Base-by-base conservation (phyloP, 2,113 vertebrate species). In the Anhinga anhinga region DNA sequence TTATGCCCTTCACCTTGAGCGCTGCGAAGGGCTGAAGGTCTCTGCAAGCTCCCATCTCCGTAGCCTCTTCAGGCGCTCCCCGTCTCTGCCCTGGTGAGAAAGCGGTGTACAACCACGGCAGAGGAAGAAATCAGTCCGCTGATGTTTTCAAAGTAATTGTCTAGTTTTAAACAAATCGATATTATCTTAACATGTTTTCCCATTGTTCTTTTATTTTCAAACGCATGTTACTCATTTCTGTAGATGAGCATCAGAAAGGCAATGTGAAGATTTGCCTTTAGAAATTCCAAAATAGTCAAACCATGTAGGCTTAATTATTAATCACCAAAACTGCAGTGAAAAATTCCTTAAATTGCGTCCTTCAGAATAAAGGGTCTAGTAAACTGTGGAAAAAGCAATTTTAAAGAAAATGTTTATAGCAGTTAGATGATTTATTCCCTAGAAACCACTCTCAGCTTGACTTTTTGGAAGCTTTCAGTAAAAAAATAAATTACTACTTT, bases 351-450 rank as follows among this genome's bases (percentile, higher is more conserved):
- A 91, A 72, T 56, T 40, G 70, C 82, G 88, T 52, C 70, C 87
- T 76, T 56, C 40, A 30, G 76, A 93, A 87, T 44, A 65, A 79
- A 62, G 82, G 56, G 47, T 50, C 40, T 45, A 52, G 83, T 81
- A 91, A 91, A 61, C 27, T 85, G 94, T 49, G 69, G 52, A 13
- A 92, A 88, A 93, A 56, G 84, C 89, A 84, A 79, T 91, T 74
- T 91, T 59, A 85, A 77, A 80, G 91, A 22, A 88, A 95, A 85
- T 72, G 76, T 89, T 95, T 94, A 69, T 63, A 69, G 56, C 61
- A 79, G 66, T 16, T 80, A 85, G 45, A 72, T 84, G 87, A 90
- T 87, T 91, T 93, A 82, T 91, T 93, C 91, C 95, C 92, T 69
- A 32, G 93, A 92, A 95, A 62, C 84, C 66, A 19, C 79, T 76